Evolutionary conservation across 2,888 invertebrate species (phyloP).

Genomic region (Glaucopsyche alexis): DNA sequence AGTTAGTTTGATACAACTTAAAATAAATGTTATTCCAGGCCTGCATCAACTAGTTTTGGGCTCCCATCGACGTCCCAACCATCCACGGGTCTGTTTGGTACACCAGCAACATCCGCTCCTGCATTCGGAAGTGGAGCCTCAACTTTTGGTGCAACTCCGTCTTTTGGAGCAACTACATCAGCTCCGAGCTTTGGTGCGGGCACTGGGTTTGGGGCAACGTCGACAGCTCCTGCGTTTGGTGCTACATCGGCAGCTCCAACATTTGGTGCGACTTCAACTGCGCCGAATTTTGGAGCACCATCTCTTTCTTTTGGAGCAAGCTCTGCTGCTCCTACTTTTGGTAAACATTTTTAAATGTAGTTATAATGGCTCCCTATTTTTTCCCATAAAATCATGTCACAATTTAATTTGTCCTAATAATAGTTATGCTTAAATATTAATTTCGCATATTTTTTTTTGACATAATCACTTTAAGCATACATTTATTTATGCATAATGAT

Average conservation of each 20-base stretch:
- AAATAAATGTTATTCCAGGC: conserved; percentile 45
- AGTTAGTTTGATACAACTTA: background rate
- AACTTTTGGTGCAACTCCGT: conserved; percentile 43
- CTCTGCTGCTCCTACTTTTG: conserved; percentile 46
- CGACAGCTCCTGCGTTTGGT: conserved; percentile 53
- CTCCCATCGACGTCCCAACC: conserved; percentile 54
- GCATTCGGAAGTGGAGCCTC: conserved; percentile 46
- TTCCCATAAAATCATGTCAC: too few species aligned
- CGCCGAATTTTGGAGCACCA: conserved; percentile 43
- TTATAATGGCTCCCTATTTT: too few species aligned
- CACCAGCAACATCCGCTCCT: conserved; percentile 51
- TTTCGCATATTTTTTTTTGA: too few species aligned
- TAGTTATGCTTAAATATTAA: too few species aligned
- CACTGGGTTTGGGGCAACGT: conserved; percentile 49
- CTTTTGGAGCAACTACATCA: conserved; percentile 29
- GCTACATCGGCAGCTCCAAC: conserved; percentile 39
- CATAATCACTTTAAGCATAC: too few species aligned
- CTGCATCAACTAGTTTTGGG: conserved; percentile 63
- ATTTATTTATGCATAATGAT: too few species aligned
- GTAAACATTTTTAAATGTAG: conserved; percentile 29
- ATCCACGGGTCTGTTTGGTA: conserved; percentile 60
- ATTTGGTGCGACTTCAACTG: conserved; percentile 38
- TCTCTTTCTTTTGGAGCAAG: conserved; percentile 51
- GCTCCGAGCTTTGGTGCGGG: conserved; percentile 55
- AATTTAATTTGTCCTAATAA: too few species aligned